A percentile compares a stretch with the other conserved stretches of the same genome.
Conservation (phyloP, 2,888 invertebrate species). For the Marasmarcha lunaedactyla region DNA sequence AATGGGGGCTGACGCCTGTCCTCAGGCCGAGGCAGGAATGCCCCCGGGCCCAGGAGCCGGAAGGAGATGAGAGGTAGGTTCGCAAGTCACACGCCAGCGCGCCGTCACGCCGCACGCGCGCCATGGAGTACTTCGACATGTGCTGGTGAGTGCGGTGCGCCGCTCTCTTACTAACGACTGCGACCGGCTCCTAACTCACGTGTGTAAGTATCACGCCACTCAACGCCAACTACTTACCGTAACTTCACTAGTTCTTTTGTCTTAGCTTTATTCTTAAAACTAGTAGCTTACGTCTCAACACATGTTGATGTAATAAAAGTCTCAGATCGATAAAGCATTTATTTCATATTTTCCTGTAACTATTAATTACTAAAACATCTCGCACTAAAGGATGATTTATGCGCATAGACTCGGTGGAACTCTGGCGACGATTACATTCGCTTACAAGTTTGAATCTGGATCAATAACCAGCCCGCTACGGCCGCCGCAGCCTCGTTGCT, state of each 20-base stretch:
- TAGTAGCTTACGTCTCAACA: too few species aligned
- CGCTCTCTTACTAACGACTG: conserved; percentile 10
- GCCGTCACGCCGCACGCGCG: conserved; percentile 14
- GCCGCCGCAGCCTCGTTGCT: too few species aligned
- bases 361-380: too few species aligned
- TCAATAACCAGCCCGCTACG: too few species aligned
- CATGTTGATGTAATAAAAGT: too few species aligned
- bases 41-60: conserved; percentile 82
- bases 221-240: conserved; percentile 28
- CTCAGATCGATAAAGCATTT: too few species aligned
- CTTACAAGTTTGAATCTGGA: too few species aligned
- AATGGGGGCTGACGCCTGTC: conserved; percentile 99
- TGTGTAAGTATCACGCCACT: conserved; percentile 13
- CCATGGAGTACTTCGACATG: conserved; percentile 53
- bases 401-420: too few species aligned
- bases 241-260: conserved; percentile 19
- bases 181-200: conserved; percentile 25
- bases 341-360: too few species aligned
- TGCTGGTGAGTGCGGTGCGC: conserved; percentile 50
- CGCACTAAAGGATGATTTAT: too few species aligned
- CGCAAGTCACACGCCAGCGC: conserved; percentile 1
- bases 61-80: conserved; percentile 78
- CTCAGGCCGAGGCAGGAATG: conserved; percentile 96
- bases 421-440: too few species aligned
- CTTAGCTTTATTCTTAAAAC: too few species aligned